Base-by-base conservation (phyloP, 2,888 invertebrate species). In the Eurytoma californica region DNA sequence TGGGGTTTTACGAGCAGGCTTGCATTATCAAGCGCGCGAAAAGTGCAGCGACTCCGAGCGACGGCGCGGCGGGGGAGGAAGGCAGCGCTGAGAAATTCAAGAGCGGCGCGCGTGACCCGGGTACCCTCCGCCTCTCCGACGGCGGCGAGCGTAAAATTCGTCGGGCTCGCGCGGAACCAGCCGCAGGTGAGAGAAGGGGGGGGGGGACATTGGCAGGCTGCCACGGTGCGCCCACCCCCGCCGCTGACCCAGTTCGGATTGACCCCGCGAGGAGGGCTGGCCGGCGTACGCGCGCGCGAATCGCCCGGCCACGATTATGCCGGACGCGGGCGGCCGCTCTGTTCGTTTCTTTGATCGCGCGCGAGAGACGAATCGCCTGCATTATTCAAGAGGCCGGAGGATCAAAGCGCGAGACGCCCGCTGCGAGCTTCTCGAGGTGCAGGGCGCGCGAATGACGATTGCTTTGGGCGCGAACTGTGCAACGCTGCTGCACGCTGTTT, bases 151-250 rank as follows among this genome's bases (percentile, higher is more conserved):
- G 60, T 67, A 76, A 67, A 76, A 55, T 49, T 65, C 24, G 18
- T 9, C 39, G 18, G 28, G 76, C 80, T 82, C 84, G 83, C 84
- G 83, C 82, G 83, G 80, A 82, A 84, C 81, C 82, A 66, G 81
- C 83, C 82, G 82, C 86, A 85, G 84, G 87, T 86, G 86, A 86
- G 86, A 84, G 81, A 39, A 2, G 2, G 24, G 24, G 24, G 24
- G 2, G 24, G 24, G 24, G 2, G 39, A 0, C 82, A 84, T 85
- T 88, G 88, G 87, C 87, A 85, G 82, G 53, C 79, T 86, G 87
- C 87, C 88, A 87, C 77, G 53, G 65, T 49, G 49, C 9, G 39
- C 9, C 39, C 47, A 68, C 63, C 18, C 66, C 14, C 20, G 61
- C 53, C 18, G 2, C 20, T 7, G 12, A 70, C 53, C 24, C 24